Conservation (phyloP, 2,888 invertebrate species). For the Caradrina kadenii region DNA sequence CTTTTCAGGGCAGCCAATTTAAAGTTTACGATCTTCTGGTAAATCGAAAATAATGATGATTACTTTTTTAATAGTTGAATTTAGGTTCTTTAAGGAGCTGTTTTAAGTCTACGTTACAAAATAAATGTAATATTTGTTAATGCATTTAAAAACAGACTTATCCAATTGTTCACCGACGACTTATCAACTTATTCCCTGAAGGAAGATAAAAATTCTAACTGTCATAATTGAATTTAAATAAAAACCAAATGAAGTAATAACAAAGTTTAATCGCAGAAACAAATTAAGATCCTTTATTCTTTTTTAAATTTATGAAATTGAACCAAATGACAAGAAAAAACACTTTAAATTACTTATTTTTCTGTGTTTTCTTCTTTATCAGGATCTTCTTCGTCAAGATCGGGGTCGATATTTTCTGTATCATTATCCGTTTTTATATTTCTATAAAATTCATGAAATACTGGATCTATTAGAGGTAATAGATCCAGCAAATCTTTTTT, state of each 20-base stretch:
- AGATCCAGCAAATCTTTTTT: not conserved
- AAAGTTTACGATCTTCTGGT: constrained; percentile 1
- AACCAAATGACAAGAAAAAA: not conserved
- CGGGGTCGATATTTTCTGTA: constrained; percentile 1
- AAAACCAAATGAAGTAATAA: constrained; percentile 2
- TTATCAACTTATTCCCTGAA: constrained; percentile 13
- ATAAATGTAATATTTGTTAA: not conserved
- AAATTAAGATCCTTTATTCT: not conserved
- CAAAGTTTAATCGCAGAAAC: not conserved
- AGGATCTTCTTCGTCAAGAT: not conserved
- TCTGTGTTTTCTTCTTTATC: not conserved
- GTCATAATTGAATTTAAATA: constrained; percentile 8
- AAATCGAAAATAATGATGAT: not conserved
- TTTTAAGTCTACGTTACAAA: not conserved
- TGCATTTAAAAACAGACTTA: constrained; percentile 14
- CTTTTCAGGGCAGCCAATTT: constrained; percentile 1
- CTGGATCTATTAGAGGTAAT: not conserved
- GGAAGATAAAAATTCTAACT: constrained; percentile 10
- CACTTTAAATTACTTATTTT: not conserved
- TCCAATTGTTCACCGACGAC: constrained; percentile 8
- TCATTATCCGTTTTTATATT: not conserved
- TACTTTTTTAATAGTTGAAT: constrained; percentile 1
- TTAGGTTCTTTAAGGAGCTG: constrained; percentile 1
- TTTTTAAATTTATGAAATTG: not conserved
- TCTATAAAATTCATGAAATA: not conserved